phyloP scores from a whole-genome alignment of 1,140 invertebrate species.

The Apis cerana region DNA sequence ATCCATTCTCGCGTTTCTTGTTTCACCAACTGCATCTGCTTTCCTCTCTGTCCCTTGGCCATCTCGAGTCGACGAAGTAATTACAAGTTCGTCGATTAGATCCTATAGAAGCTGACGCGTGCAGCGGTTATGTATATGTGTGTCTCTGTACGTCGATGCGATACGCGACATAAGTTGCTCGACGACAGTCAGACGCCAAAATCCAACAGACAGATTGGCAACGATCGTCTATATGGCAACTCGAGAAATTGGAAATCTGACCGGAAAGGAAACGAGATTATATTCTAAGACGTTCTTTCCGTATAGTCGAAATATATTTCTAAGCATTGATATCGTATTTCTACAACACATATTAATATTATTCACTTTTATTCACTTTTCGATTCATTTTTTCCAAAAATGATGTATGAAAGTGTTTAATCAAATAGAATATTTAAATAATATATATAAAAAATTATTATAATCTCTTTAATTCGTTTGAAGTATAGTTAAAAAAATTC shows the following conservation, averaged over 20 bases:
- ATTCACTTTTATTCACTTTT: no score
- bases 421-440: no score
- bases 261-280: background rate
- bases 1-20: constrained; percentile 24
- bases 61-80: constrained; percentile 64
- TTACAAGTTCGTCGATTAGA: constrained; percentile 74
- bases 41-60: background rate
- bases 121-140: constrained; percentile 27
- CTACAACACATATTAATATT: no score
- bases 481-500: no score
- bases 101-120: constrained; percentile 58
- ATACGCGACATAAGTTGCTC: constrained; percentile 30
- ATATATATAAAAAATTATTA: no score
- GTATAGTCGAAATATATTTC: background rate
- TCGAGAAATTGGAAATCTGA: constrained; percentile 33
- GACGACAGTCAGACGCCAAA: constrained; percentile 55
- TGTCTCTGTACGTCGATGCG: constrained; percentile 41
- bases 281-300: background rate
- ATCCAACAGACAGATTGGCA: constrained; percentile 56
- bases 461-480: no score
- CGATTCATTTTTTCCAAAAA: no score
- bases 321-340: no score
- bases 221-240: constrained; percentile 24
- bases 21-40: background rate
- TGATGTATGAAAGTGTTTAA: no score